Conservation (phyloP, 2,888 invertebrate genomes). For the Lissocephala sabroskyi region DNA sequence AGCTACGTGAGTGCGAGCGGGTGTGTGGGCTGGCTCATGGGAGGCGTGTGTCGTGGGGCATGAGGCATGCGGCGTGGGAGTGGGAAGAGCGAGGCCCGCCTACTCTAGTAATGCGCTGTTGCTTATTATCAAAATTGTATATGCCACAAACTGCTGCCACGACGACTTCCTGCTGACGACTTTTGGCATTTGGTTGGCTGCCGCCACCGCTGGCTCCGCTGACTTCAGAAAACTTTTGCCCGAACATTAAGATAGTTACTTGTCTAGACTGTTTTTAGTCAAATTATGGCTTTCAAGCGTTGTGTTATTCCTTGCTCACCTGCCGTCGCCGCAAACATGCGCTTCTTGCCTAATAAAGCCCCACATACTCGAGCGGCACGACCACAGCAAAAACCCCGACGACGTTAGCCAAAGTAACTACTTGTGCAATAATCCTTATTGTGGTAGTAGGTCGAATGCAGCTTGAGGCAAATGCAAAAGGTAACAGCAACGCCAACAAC, state of each 20-base stretch:
- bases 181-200: background rate
- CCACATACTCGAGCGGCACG: background rate
- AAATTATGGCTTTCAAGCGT: slow-evolving; percentile 58
- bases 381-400: background rate
- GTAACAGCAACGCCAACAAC: no score
- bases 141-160: slow-evolving; percentile 44
- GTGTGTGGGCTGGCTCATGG: slow-evolving; percentile 2
- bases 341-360: no score
- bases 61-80: no score
- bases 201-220: background rate
- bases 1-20: slow-evolving; percentile 20
- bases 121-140: slow-evolving; percentile 64
- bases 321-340: background rate
- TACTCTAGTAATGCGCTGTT: slow-evolving; percentile 31
- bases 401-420: background rate
- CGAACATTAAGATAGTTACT: slow-evolving; percentile 60
- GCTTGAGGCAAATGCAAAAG: no score
- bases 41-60: slow-evolving; percentile 11
- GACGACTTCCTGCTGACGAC: slow-evolving; percentile 39
- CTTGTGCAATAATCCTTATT: no score
- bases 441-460: no score
- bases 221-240: slow-evolving; percentile 27
- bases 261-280: slow-evolving; percentile 60
- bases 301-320: slow-evolving; percentile 5
- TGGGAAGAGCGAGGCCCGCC: no score